Evolutionary conservation across 2,113 vertebrate genomes (phyloP), one percentile per base, ranked within the genome.

Genomic region (Dasyornis broadbenti): DNA sequence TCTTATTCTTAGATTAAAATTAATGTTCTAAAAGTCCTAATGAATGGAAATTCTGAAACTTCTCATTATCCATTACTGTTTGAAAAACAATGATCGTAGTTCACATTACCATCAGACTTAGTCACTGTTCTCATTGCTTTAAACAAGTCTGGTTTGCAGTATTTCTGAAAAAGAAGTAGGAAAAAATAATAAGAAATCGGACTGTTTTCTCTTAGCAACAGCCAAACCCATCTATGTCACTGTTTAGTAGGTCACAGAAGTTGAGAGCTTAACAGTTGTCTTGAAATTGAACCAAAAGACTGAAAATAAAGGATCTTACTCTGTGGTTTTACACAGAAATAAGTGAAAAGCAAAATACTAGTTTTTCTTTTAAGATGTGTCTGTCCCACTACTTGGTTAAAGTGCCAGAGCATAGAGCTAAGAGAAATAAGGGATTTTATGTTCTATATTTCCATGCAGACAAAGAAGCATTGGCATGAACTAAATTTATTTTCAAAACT

Each of bases 1-100:
- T 97, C 75, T 95, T 45, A 54, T 95, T 94, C 87, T 96, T 86
- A 82, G 65, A 66, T 83, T 96, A 94, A 98, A 98, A 97, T 90
- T 68, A 94, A 82, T 18, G n/a, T 92, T 94, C 47, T 90, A 33
- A 92, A 95, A 94, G 66, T 92, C 84, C 66, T 94, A 88, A 94
- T 95, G 83, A 98, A 90, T 53, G 63, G 79, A 91, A 96, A 83
- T 91, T 91, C 52, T 75, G 94, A 97, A 94, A 42, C 94, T 96
- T 97, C 92, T 92, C 2, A 17, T 88, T 54, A 88, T 88, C 71
- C 54, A 52, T 92, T 95, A 85, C 45, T 70, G 33, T 82, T 78
- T 94, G 68, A 81, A 82, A 96, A 96, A 84, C 70, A 87, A n/a
- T n/a, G 16, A 57, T 71, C 10, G 10, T 57, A 65, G 53, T 61